Evolutionary conservation across 2,113 vertebrate genomes (phyloP).

Genomic region (Myodes glareolus): DNA sequence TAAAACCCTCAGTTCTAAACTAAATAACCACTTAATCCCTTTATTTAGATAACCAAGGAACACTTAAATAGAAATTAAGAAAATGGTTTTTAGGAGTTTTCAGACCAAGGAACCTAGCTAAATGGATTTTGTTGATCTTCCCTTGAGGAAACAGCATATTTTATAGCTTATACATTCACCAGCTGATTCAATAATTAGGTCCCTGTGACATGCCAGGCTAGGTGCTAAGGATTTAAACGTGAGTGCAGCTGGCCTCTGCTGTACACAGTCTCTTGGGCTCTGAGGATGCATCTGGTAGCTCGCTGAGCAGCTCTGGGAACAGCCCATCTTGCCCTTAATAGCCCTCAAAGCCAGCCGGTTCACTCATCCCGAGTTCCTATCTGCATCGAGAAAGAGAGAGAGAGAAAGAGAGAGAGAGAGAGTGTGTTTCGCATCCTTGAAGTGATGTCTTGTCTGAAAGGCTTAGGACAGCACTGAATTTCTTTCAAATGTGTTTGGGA

Average conservation of each 20-base stretch:
- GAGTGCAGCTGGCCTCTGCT: background rate
- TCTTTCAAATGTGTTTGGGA: background rate
- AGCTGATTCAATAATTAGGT: constrained; percentile 27
- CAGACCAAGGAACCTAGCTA: constrained; percentile 18
- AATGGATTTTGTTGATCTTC: constrained; percentile 48
- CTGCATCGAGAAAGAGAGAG: background rate
- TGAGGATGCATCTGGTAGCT: background rate
- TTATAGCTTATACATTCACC: constrained; percentile 33
- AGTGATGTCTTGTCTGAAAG: background rate
- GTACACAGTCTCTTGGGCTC: background rate
- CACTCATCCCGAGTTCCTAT: background rate
- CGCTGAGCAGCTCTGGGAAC: background rate
- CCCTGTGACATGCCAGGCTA: background rate
- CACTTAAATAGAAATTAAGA: constrained; percentile 73
- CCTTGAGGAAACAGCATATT: constrained; percentile 43
- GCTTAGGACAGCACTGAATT: background rate
- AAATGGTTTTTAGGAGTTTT: constrained; percentile 52
- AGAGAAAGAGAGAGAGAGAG: background rate
- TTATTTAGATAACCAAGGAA: constrained; percentile 54
- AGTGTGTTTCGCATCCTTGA: background rate
- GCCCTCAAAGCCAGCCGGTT: background rate
- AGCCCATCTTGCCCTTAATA: background rate
- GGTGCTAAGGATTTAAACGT: background rate
- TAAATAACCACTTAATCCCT: constrained; percentile 58
- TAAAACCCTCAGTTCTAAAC: constrained; percentile 64